Evolutionary conservation across 2,797 vertebrate species (phyloP).

Genomic region (Pseudotriccus pelzelni): DNA sequence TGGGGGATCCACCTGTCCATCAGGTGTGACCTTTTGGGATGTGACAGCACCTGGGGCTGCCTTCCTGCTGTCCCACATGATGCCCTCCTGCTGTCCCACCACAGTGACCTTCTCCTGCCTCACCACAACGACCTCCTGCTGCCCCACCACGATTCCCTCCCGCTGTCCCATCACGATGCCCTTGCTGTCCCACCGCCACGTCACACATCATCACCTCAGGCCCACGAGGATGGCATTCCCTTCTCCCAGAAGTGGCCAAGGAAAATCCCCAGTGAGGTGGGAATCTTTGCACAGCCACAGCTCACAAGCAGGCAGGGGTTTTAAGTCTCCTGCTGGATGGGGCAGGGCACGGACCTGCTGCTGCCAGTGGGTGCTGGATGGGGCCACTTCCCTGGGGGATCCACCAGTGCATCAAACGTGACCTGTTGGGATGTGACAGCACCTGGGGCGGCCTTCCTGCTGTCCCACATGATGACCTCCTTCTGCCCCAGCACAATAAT

Average conservation of each 20-base stretch:
- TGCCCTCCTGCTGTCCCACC: too few relatives aligned
- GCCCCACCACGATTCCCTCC: too few relatives aligned
- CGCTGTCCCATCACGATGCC: too few relatives aligned
- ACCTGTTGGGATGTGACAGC: neutral
- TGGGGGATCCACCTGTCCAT: neutral
- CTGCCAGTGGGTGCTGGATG: neutral
- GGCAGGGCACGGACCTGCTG: neutral
- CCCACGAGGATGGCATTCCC: fast-evolving
- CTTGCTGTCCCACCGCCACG: too few relatives aligned
- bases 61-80: too few relatives aligned
- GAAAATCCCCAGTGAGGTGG: fast-evolving
- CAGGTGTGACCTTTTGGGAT: neutral
- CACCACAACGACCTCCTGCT: neutral
- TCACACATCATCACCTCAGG: too few relatives aligned
- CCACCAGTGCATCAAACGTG: neutral
- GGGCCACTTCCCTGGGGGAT: fast-evolving
- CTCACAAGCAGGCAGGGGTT: neutral
- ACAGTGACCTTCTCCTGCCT: too few relatives aligned
- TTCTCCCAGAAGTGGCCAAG: neutral
- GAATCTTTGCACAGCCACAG: neutral
- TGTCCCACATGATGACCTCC: too few relatives aligned
- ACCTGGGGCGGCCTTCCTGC: fast-evolving
- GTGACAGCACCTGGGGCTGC: fast-evolving
- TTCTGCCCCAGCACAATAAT: too few relatives aligned
- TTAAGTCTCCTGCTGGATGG: neutral